Conservation (phyloP, 2,113 vertebrate species). For the Rhineura floridana region DNA sequence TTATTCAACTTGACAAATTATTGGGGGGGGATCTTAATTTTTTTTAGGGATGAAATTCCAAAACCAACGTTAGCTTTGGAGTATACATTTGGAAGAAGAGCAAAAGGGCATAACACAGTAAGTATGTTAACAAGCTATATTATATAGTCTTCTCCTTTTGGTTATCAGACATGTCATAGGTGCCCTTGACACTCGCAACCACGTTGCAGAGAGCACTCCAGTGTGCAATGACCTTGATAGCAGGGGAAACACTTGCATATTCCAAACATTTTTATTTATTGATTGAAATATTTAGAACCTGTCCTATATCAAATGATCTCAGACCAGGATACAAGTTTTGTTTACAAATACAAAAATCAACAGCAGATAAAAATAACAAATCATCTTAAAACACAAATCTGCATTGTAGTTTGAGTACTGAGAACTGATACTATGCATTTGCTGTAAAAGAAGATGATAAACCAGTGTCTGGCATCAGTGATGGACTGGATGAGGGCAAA, state of each 20-base stretch:
- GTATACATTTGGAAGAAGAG: constrained; percentile 91
- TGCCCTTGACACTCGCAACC: neutral
- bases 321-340: no score
- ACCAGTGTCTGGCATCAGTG: no score
- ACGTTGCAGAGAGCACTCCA: neutral
- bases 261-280: neutral
- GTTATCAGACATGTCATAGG: neutral
- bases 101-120: constrained; percentile 89
- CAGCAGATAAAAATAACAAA: no score
- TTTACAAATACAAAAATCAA: no score
- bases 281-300: no score
- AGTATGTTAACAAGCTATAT: constrained; percentile 51
- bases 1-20: constrained; percentile 15
- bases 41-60: constrained; percentile 86
- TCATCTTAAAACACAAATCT: no score
- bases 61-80: constrained; percentile 94
- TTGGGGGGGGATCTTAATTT: constrained; percentile 37
- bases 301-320: no score
- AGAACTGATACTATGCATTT: neutral
- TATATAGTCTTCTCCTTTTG: neutral
- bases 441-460: neutral
- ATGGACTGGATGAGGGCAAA: no score
- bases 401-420: neutral
- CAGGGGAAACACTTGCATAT: neutral
- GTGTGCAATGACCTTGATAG: neutral